Evolutionary conservation across 2,797 vertebrate species (phyloP).

Genomic region (Pantherophis vulpinus): DNA sequence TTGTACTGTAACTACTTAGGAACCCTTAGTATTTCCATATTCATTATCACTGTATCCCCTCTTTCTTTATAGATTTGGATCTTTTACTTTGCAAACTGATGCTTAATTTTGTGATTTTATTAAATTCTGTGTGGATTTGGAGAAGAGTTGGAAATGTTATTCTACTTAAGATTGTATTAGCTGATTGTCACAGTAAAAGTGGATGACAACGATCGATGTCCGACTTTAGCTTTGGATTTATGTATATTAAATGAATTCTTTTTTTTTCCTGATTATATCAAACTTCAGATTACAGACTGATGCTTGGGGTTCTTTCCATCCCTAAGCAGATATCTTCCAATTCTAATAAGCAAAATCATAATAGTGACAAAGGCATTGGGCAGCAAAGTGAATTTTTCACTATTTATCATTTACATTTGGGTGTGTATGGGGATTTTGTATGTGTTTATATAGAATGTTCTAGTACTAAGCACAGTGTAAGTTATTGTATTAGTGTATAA

Average conservation of each 20-base stretch:
- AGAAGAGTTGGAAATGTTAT: constrained; percentile 42
- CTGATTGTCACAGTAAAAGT: constrained; percentile 25
- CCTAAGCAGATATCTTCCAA: constrained; percentile 66
- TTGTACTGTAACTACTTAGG: constrained; percentile 29
- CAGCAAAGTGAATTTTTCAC: constrained; percentile 54
- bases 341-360: constrained; percentile 59
- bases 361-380: constrained; percentile 31
- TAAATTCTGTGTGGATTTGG: constrained; percentile 46
- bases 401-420: constrained; percentile 47
- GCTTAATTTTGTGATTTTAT: constrained; percentile 21
- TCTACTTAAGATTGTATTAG: constrained; percentile 39
- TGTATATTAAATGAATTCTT: constrained; percentile 57
- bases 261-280: constrained; percentile 42
- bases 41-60: constrained; percentile 31
- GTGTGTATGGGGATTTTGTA: constrained; percentile 33
- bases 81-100: constrained; percentile 5
- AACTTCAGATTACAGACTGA: constrained; percentile 47
- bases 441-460: constrained; percentile 53
- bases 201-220: constrained; percentile 33
- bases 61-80: constrained; percentile 8
- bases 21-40: not conserved
- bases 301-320: constrained; percentile 50
- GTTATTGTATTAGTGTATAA: constrained; percentile 71
- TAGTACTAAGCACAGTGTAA: constrained; percentile 68
- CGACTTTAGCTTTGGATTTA: constrained; percentile 40